phyloP scores from a whole-genome alignment of 2,888 invertebrate genomes.

The Drosophila picticornis region DNA sequence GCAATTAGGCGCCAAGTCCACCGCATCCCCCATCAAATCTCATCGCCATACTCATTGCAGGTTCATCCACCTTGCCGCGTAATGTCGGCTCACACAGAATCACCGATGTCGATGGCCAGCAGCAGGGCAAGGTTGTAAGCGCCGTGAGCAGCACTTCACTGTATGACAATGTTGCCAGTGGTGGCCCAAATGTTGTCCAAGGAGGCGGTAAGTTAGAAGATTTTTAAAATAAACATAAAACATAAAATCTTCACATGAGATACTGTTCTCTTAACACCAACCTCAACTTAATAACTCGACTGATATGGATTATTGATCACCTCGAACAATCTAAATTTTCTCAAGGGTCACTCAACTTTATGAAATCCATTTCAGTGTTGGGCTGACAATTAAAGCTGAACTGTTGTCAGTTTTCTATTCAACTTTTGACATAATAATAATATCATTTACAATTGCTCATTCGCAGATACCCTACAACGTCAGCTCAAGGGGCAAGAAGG shows the following conservation, averaged over 20 bases:
- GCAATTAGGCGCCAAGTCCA: conserved; percentile 55
- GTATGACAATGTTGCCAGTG: conserved; percentile 91
- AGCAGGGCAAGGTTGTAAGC: conserved; percentile 90
- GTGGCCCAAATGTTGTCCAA: conserved; percentile 66
- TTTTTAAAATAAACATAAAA: neutral
- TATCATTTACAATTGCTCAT: neutral
- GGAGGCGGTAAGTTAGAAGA: conserved; percentile 55
- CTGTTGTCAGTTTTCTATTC: neutral
- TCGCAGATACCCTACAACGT: conserved; percentile 86
- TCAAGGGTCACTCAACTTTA: neutral
- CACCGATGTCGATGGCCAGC: conserved; percentile 83
- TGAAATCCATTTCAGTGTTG: neutral
- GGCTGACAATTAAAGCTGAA: neutral
- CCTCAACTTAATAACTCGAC: neutral
- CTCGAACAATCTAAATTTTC: neutral
- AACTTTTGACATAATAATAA: neutral
- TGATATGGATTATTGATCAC: neutral
- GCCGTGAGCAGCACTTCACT: conserved; percentile 95
- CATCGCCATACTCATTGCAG: conserved; percentile 86
- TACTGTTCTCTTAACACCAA: neutral
- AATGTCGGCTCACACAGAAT: conserved; percentile 82
- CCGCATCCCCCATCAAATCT: conserved; percentile 79
- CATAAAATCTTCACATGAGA: neutral
- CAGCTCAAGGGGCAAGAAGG: conserved; percentile 91
- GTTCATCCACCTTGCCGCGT: conserved; percentile 94